These are phyloP conservation scores for Helostoma temminkii DNA, from an alignment of 2,797 vertebrate species.

Conservation along the genomic window DNA sequence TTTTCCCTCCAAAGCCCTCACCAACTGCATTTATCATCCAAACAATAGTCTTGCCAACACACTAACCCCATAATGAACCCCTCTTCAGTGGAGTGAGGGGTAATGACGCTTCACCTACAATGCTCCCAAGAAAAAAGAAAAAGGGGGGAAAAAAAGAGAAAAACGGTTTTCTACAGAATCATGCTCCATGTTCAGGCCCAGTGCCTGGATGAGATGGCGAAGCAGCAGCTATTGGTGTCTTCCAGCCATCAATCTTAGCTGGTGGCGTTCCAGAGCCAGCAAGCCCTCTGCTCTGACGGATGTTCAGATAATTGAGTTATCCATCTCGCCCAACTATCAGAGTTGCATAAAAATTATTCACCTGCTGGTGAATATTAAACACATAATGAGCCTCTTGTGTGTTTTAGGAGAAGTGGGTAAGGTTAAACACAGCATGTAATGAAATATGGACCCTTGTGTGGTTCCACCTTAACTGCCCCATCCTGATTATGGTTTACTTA, in stretches of 20 bases:
- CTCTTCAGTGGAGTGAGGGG: constrained; percentile 97
- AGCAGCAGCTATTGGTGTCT: constrained; percentile 93
- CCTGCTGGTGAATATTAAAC: constrained; percentile 99
- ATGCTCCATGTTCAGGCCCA: constrained; percentile 94
- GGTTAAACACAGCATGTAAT: constrained; percentile 85
- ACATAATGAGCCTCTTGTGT: constrained; percentile 95
- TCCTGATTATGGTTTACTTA: constrained; percentile 66
- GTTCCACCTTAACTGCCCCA: constrained; percentile 67
- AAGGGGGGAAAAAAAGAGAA: constrained; percentile 46
- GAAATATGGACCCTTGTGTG: constrained; percentile 77
- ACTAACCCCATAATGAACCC: constrained; percentile 98
- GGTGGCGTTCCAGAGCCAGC: constrained; percentile 91
- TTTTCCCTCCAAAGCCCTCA: constrained; percentile 87
- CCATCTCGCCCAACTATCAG: constrained; percentile 97
- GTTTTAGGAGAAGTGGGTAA: constrained; percentile 90
- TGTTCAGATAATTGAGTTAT: constrained; percentile 99
- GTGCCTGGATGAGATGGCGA: constrained; percentile 94
- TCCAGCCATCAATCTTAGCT: constrained; percentile 96
- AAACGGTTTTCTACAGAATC: constrained; percentile 73
- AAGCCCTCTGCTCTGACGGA: constrained; percentile 91
- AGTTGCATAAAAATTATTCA: constrained; percentile 99
- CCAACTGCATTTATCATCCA: constrained; percentile 97
- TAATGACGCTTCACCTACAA: constrained; percentile 99
- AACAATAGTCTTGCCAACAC: constrained; percentile 99
- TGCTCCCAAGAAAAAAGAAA: constrained; percentile 70